Percentiles rank a stretch among this genome's conserved stretches.
These are phyloP conservation scores for Leptopilina myrica DNA, from an alignment of 2,888 invertebrate species.

Conservation along the genomic window DNA sequence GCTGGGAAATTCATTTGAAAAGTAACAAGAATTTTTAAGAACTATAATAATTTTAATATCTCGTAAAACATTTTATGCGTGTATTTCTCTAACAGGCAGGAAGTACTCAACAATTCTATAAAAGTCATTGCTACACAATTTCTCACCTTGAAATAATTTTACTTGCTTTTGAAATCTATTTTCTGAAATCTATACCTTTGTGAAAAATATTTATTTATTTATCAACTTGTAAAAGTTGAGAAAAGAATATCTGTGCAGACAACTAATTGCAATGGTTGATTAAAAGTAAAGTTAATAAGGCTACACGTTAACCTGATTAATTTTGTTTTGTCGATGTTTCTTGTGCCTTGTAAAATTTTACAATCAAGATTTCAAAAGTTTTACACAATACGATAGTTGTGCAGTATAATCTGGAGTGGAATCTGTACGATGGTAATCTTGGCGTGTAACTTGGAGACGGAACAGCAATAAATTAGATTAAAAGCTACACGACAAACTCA, in stretches of 20 bases:
- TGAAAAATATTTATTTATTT: too few relatives aligned
- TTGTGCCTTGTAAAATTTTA: neutral
- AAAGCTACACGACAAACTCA: conserved; percentile 57
- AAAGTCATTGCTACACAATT: neutral
- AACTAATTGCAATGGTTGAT: neutral
- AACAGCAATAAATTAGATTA: conserved; percentile 62
- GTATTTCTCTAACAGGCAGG: conserved; percentile 7
- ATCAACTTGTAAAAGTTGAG: too few relatives aligned
- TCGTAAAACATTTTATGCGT: neutral
- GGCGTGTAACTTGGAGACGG: conserved; percentile 55
- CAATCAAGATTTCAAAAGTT: conserved; percentile 22
- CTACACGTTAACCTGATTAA: neutral
- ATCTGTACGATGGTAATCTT: conserved; percentile 58
- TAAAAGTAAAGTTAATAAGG: neutral
- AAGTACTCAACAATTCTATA: neutral
- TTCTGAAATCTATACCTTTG: too few relatives aligned
- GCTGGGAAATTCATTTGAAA: neutral
- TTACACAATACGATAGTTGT: neutral
- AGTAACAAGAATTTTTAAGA: neutral
- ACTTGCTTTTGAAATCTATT: too few relatives aligned
- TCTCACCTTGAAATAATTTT: conserved; percentile 1
- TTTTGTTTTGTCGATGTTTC: neutral
- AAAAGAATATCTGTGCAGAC: too few relatives aligned
- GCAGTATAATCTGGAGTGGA: conserved; percentile 16
- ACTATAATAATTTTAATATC: neutral